Percentiles rank a stretch among this genome's conserved stretches.
Conservation (phyloP, 2,797 vertebrate genomes). For the Poliocrania exsul region DNA sequence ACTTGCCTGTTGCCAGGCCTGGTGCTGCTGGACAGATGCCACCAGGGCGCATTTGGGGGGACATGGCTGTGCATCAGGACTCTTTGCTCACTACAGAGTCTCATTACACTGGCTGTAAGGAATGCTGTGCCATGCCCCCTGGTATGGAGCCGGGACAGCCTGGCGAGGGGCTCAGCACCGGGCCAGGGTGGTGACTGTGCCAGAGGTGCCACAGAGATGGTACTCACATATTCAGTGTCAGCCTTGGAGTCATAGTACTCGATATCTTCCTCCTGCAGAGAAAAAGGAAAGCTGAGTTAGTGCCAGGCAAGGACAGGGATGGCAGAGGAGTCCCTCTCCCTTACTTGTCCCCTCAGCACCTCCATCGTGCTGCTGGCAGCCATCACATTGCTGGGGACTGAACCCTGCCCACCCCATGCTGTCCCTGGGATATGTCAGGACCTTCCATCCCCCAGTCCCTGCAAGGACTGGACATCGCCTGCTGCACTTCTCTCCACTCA, state of each 20-base stretch:
- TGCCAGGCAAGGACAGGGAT: fast-evolving
- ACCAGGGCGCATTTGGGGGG: not conserved
- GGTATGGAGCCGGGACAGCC: not conserved
- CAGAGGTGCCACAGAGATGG: not conserved
- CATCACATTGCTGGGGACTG: not conserved
- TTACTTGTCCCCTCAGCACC: fast-evolving
- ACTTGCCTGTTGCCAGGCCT: slow-evolving; percentile 43
- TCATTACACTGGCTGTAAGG: fast-evolving
- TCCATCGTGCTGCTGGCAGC: not conserved
- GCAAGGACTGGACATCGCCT: not conserved
- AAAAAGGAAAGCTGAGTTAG: slow-evolving; percentile 69
- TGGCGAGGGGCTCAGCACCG: fast-evolving
- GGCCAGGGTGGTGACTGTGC: not conserved
- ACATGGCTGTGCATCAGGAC: fast-evolving
- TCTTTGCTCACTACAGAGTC: not conserved
- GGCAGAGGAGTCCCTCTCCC: not conserved
- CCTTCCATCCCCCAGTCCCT: not conserved
- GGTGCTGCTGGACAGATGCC: not conserved
- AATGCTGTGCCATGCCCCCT: not conserved
- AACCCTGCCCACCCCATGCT: not conserved
- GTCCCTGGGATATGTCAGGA: fast-evolving
- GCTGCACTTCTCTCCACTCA: fast-evolving
- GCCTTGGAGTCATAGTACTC: slow-evolving; percentile 97
- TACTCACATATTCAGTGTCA: slow-evolving; percentile 93
- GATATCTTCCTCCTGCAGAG: slow-evolving; percentile 91